Evolutionary conservation across 2,888 invertebrate genomes (phyloP), one percentile per base, ranked within the genome.

Genomic region (Xanthia icteritia): DNA sequence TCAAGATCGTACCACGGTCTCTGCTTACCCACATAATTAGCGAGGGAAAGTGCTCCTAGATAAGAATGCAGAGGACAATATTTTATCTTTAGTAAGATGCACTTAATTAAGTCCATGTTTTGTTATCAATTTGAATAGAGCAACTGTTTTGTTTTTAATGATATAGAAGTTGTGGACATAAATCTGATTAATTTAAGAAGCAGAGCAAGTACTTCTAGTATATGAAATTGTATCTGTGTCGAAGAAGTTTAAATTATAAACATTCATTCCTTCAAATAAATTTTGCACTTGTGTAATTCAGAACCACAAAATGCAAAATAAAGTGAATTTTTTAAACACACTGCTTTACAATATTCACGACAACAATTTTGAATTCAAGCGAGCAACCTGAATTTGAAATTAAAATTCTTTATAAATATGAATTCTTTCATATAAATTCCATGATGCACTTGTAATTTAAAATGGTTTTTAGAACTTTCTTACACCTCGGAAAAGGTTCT

Each of bases 21-120:
- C 79, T 88, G 86, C 90, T 86, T 88, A 85, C 83, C 63, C 60
- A 77, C 65, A 89, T 90, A 92, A 92, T 94, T 93, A 94, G 91
- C 92, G 84, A 88, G 90, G 89, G 92, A 94, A 94, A 94, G 93
- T 94, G 91, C 92, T 92, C 69, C 54, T 84, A 90, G 92, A 92
- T 93, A 92, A 88, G 86, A 88, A 84, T 79, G 77, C 81, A 84
- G 64, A 60, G 13, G 88, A 90, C 81, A 88, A 91, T 89, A 90
- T 84, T 85, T 89, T 91, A 90, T 89, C 86, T 86, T 77, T 82
- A 87, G 85, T 89, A 88, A 88, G 87, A 87, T 86, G 80, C 75
- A 84, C 64, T 83, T 90, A 87, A 90, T 89, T 90, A 87, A 79
- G 75, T 78, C 13, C 69, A 63, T 64, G 73, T 70, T 77, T 15